Conservation (phyloP, 2,797 vertebrate genomes). For the Sebastes nivosus region DNA sequence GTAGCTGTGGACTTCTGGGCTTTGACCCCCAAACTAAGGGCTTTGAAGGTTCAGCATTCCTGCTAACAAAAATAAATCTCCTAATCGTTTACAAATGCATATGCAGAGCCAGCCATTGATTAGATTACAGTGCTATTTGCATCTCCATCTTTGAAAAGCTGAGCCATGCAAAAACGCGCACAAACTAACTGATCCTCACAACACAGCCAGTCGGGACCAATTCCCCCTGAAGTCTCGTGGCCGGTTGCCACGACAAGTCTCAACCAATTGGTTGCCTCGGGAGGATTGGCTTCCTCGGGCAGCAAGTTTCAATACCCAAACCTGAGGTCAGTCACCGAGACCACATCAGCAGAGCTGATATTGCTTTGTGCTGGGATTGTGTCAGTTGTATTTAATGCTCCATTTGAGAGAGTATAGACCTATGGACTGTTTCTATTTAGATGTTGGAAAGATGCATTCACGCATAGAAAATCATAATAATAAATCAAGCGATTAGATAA, state of each 20-base stretch:
- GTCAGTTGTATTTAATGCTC: conserved; percentile 4
- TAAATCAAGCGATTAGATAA: not conserved
- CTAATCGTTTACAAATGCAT: conserved; percentile 56
- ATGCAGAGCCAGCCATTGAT: conserved; percentile 67
- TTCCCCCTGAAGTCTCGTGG: conserved; percentile 47
- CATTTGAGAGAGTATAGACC: not conserved
- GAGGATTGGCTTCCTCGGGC: conserved; percentile 30
- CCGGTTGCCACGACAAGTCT: conserved; percentile 54
- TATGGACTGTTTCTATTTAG: not conserved
- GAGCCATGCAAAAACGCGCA: conserved; percentile 63
- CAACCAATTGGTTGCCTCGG: conserved; percentile 46
- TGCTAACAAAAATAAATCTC: conserved; percentile 53
- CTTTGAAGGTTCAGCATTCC: conserved; percentile 31
- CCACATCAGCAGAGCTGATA: not conserved
- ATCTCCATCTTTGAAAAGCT: conserved; percentile 54
- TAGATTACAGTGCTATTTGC: conserved; percentile 51
- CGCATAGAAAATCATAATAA: not conserved
- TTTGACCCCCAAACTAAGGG: conserved; percentile 26
- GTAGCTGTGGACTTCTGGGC: conserved; percentile 9
- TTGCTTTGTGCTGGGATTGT: conserved; percentile 22
- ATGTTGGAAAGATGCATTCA: not conserved
- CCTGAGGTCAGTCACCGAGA: conserved; percentile 34
- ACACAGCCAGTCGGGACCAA: conserved; percentile 43
- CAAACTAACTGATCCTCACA: conserved; percentile 53
- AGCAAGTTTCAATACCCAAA: conserved; percentile 38